A percentile compares a stretch with the other conserved stretches of the same genome.
Conservation (phyloP, 1,140 invertebrate genomes). For the Conopomorpha cramerella region DNA sequence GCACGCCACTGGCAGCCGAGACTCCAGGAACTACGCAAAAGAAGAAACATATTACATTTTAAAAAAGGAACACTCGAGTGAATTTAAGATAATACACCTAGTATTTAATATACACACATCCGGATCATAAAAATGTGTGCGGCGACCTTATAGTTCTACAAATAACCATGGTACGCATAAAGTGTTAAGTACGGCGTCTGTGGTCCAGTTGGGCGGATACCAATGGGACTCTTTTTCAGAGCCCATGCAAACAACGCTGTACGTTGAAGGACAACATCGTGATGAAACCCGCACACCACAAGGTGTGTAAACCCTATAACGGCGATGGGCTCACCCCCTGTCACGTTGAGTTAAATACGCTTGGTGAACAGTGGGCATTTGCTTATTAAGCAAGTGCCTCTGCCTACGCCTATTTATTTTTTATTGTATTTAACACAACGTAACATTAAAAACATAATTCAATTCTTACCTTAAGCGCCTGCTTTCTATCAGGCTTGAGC, state of each 20-base stretch:
- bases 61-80: conserved; percentile 10
- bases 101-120: background rate
- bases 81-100: background rate
- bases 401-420: conserved; percentile 46
- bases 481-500: conserved; percentile 93
- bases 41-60: too few relatives aligned
- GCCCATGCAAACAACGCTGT: background rate
- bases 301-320: too few relatives aligned
- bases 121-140: too few relatives aligned
- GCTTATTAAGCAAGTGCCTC: background rate
- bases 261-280: too few relatives aligned
- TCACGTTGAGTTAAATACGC: background rate
- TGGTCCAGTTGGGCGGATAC: background rate
- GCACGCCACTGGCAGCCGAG: conserved; percentile 76
- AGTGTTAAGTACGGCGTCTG: background rate
- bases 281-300: too few relatives aligned
- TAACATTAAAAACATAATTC: background rate
- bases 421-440: background rate
- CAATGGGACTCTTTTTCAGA: too few relatives aligned
- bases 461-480: conserved; percentile 65
- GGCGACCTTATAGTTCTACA: background rate
- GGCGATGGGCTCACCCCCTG: too few relatives aligned
- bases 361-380: background rate
- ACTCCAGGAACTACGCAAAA: conserved; percentile 81
- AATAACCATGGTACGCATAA: background rate